Percentiles rank a stretch among this genome's conserved stretches.
phyloP scores from a whole-genome alignment of 2,888 invertebrate genomes.

The Aquatica leii region DNA sequence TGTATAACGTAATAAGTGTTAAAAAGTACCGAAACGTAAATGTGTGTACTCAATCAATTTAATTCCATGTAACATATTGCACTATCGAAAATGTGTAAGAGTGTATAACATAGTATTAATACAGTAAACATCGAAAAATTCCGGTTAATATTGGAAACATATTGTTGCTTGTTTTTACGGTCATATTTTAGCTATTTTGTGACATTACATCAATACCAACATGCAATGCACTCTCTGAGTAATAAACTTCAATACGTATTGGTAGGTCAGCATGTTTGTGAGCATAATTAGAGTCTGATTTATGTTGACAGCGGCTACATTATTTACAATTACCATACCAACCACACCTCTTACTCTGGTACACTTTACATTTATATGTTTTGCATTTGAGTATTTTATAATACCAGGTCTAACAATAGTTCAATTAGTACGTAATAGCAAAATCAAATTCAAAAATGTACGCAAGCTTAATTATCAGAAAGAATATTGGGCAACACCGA shows the following conservation, averaged over 20 bases:
- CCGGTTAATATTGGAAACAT: too few species aligned
- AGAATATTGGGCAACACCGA: background rate
- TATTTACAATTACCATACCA: conserved; percentile 61
- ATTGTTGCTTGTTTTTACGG: conserved; percentile 1
- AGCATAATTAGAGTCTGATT: conserved; percentile 59
- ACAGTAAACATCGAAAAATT: too few species aligned
- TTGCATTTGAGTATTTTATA: background rate
- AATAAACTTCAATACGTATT: conserved; percentile 60
- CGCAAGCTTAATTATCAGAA: too few species aligned
- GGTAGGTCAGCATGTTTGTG: conserved; percentile 57
- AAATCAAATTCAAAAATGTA: too few species aligned
- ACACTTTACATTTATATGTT: conserved; percentile 44
- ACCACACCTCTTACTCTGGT: conserved; percentile 57
- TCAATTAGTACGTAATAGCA: too few species aligned
- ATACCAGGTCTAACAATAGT: too few species aligned
- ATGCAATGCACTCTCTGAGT: conserved; percentile 45
- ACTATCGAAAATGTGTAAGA: too few species aligned
- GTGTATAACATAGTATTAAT: too few species aligned
- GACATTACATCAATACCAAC: conserved; percentile 35
- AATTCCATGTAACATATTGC: too few species aligned
- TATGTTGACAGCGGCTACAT: conserved; percentile 57
- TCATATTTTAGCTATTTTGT: conserved; percentile 36
- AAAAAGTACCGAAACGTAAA: too few species aligned
- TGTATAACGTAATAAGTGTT: too few species aligned
- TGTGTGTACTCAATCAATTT: too few species aligned